Percentiles rank a stretch among this genome's conserved stretches.
phyloP scores from a whole-genome alignment of 2,113 vertebrate species.

The Sylvia atricapilla region DNA sequence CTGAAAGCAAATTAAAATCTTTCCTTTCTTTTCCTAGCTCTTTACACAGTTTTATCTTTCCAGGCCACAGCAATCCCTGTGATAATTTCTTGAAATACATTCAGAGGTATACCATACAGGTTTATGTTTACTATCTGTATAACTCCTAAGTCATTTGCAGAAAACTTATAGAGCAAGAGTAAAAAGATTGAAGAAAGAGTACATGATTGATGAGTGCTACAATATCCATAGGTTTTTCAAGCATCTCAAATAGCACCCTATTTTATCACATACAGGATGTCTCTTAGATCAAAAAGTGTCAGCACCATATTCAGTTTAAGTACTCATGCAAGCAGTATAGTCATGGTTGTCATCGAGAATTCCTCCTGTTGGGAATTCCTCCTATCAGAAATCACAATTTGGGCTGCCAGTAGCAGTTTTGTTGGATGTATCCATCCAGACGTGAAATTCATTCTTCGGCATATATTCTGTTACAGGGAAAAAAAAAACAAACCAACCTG shows the following conservation, averaged over 20 bases:
- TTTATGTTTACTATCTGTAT: neutral
- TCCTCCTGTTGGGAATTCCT: neutral
- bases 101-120: neutral
- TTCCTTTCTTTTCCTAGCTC: neutral
- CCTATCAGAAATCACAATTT: neutral
- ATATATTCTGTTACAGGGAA: neutral
- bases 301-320: neutral
- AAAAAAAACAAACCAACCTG: neutral
- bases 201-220: neutral
- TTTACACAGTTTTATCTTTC: neutral
- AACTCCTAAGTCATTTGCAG: neutral
- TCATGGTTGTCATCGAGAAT: neutral
- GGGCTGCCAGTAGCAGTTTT: neutral
- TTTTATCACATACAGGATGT: neutral
- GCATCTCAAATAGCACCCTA: neutral
- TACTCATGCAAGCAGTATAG: neutral
- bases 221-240: neutral
- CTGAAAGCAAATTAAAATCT: neutral
- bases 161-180: neutral
- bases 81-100: neutral
- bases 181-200: neutral
- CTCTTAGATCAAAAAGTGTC: neutral
- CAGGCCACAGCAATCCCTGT: neutral
- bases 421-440: neutral
- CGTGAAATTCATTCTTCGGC: neutral